Evolutionary conservation across 2,113 vertebrate species (phyloP), one percentile per base, ranked within the genome.

Genomic region (Miniopterus natalensis): DNA sequence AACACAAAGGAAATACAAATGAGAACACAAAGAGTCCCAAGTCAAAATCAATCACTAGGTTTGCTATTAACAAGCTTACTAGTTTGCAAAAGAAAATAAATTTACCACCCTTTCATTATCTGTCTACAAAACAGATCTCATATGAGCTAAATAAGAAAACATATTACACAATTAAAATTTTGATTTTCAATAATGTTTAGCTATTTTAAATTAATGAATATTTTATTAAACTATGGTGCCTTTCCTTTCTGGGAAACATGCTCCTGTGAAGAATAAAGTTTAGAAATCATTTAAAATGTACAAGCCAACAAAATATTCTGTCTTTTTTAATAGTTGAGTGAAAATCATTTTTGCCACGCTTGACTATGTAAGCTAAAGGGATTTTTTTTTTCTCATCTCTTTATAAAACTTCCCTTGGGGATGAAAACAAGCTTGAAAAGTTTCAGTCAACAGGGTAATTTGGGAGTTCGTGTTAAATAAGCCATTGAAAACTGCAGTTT

Each of bases 381-480:
- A 89, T 92, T 97, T 81, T 73, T 92, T 92, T 57, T 96, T 51
- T 94, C 84, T 96, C 78, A 86, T 88, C 45, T 88, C 68, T 94
- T 90, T 88, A 86, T 90, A 83, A 96, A 96, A 95, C 89, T 95
- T 86, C 94, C 92, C 29, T 75, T 53, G 83, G 94, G 81, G 74
- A 95, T 95, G 47, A 92, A 97, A 97, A 94, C 57, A 96, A 95
- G 92, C 95, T 96, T 91, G 59, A 66, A 75, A 96, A 95, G 68
- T 94, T 97, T 97, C 95, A 66, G 90, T 96, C 96, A 95, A 97
- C 88, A 96, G 81, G 93, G 61, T 89, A 97, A 97, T 97, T 92
- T 97, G 85, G 74, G 59, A 96, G 68, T 86, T 96, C 3, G 0
- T 97, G 95, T 97, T 97, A 97, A 98, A 97, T 96, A 97, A 96